A percentile compares a stretch with the other conserved stretches of the same genome.
These are phyloP conservation scores for Limnephilus marmoratus DNA, from an alignment of 2,888 invertebrate species.

Conservation along the genomic window DNA sequence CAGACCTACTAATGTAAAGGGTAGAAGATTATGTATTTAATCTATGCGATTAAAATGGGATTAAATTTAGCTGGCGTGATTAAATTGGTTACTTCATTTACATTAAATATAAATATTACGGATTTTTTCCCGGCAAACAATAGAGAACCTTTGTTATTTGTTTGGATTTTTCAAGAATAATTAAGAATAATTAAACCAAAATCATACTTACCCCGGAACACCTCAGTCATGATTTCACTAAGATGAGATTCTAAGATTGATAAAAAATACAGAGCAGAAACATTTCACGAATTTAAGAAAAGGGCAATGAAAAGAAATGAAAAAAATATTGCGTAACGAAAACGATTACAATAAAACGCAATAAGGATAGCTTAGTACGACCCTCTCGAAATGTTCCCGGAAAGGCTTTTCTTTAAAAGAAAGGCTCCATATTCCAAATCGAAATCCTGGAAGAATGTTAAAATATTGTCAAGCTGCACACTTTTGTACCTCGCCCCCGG, in stretches of 20 bases:
- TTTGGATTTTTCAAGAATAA: background rate
- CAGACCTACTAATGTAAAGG: too few relatives aligned
- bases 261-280: background rate
- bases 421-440: constrained; percentile 43
- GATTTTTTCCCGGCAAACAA: too few relatives aligned
- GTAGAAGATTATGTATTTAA: too few relatives aligned
- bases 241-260: background rate
- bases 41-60: too few relatives aligned
- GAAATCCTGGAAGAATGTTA: constrained; percentile 38
- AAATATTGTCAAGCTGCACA: constrained; percentile 44
- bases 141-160: too few relatives aligned
- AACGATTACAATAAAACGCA: constrained; percentile 46
- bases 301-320: constrained; percentile 23
- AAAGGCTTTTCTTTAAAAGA: constrained; percentile 30
- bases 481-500: constrained; percentile 8
- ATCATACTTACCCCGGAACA: background rate
- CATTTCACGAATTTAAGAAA: background rate
- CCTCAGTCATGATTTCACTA: background rate
- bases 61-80: too few relatives aligned
- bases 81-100: too few relatives aligned
- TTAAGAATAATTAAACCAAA: background rate
- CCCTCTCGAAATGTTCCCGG: background rate
- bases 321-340: constrained; percentile 40
- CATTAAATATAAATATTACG: too few relatives aligned
- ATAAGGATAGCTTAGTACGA: constrained; percentile 24